Conservation (phyloP, 2,797 vertebrate species). For the Peromyscus melanophrys region DNA sequence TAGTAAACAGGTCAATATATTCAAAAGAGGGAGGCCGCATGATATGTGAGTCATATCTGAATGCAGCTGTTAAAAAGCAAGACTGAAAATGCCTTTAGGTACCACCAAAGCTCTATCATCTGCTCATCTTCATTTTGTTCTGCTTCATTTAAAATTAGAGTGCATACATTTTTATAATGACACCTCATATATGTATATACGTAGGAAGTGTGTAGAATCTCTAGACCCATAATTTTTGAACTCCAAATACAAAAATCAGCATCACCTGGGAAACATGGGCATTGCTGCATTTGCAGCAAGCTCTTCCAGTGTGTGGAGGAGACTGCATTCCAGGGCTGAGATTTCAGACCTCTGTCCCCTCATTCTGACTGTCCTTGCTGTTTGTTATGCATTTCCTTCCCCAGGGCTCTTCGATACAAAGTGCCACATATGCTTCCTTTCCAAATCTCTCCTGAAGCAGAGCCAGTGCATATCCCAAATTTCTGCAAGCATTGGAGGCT, state of each 20-base stretch:
- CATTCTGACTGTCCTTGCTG: background rate
- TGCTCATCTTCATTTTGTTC: background rate
- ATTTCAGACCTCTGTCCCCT: background rate
- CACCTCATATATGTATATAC: background rate
- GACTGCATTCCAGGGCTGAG: background rate
- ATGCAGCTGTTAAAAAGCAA: background rate
- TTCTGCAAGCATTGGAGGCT: background rate
- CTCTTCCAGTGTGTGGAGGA: background rate
- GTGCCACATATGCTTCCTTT: background rate
- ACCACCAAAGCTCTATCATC: background rate
- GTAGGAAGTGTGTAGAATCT: background rate
- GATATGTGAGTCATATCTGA: background rate
- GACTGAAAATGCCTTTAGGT: background rate
- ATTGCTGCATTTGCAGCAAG: background rate
- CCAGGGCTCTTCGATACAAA: background rate
- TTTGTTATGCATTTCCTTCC: background rate
- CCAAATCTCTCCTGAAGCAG: background rate
- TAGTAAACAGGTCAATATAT: too few relatives aligned
- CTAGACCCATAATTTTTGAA: background rate
- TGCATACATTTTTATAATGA: background rate
- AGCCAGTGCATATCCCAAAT: background rate
- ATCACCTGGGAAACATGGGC: too few relatives aligned
- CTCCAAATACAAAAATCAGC: background rate
- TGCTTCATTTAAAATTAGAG: background rate
- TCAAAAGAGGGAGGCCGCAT: background rate